Base-by-base conservation (phyloP, 2,797 vertebrate species). In the Syngnathus acus region DNA sequence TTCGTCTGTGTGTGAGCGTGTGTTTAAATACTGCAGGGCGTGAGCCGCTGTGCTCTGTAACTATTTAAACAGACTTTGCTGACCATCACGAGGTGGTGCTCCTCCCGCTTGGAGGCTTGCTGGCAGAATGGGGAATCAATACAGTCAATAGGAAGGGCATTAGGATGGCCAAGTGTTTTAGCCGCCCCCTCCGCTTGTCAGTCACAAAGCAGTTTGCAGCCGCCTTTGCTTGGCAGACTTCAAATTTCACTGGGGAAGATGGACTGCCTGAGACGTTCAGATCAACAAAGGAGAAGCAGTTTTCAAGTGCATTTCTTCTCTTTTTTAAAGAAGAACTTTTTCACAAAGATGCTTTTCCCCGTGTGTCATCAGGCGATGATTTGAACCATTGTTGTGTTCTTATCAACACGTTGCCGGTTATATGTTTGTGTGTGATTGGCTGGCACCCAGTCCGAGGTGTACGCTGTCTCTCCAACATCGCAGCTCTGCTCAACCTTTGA, bases 91-190 rank as follows among this genome's bases (percentile, higher is more conserved):
- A 62, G 69, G 57, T 1, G 67, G 66, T 72, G 65, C 55, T 73
- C 54, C 68, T 81, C 70, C 72, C 72, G 78, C 74, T 71, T 32
- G 40, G 65, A 74, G 74, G 77, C 72, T 74, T 78, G 75, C 80
- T 65, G 19, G 68, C 77, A 71, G 81, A 87, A 88, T 87, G 79
- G 81, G 76, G 87, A 89, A 91, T 91, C 91, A 89, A 90, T 91
- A 87, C 76, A 32, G 72, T 87, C 85, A 54, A 91, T 90, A 78
- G 66, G 79, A 78, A 74, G 68, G 74, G 68, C 83, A 87, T 90
- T 85, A 86, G 77, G 76, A 82, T 71, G 76, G 84, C 81, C 85
- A 84, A 84, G 79, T 77, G 77, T 80, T 89, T 85, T 84, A 87
- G 85, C 78, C 77, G 78, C 75, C 71, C 75, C 68, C 75, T 82